Evolutionary conservation across 1,140 invertebrate genomes (phyloP).

Genomic region (Adoxophyes honmai): DNA sequence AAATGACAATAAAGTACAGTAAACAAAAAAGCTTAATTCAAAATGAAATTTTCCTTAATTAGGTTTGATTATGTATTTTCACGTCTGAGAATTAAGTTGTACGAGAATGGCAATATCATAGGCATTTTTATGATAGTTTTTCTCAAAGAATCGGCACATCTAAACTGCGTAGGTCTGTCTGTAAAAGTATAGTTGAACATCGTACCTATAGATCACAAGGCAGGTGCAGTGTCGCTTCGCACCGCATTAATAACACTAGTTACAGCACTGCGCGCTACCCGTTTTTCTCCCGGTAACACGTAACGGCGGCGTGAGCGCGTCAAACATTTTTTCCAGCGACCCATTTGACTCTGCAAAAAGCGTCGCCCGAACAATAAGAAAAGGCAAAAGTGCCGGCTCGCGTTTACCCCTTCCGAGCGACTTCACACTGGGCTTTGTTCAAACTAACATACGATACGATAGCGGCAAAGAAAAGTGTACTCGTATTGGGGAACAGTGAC

Average conservation of each 20-base stretch:
- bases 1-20: too few relatives aligned
- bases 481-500: slow-evolving; percentile 64
- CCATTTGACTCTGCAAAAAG: slow-evolving; percentile 54
- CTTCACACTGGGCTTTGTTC: slow-evolving; percentile 69
- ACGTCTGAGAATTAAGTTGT: too few relatives aligned
- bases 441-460: slow-evolving; percentile 63
- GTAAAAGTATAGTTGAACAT: too few relatives aligned
- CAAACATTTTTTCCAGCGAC: slow-evolving; percentile 31
- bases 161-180: too few relatives aligned
- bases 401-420: slow-evolving; percentile 58
- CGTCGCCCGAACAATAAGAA: slow-evolving; percentile 54
- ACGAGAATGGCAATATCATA: too few relatives aligned
- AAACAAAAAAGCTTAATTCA: too few relatives aligned
- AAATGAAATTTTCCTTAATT: too few relatives aligned
- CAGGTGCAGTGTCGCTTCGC: neutral
- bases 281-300: neutral
- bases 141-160: too few relatives aligned
- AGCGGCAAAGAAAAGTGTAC: slow-evolving; percentile 68
- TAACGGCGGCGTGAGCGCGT: slow-evolving; percentile 18
- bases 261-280: neutral
- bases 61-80: too few relatives aligned
- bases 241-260: neutral
- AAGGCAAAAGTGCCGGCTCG: slow-evolving; percentile 51
- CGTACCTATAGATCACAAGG: too few relatives aligned
- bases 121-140: too few relatives aligned